phyloP scores from a whole-genome alignment of 2,888 invertebrate genomes.

The Ganaspis brasiliensis region DNA sequence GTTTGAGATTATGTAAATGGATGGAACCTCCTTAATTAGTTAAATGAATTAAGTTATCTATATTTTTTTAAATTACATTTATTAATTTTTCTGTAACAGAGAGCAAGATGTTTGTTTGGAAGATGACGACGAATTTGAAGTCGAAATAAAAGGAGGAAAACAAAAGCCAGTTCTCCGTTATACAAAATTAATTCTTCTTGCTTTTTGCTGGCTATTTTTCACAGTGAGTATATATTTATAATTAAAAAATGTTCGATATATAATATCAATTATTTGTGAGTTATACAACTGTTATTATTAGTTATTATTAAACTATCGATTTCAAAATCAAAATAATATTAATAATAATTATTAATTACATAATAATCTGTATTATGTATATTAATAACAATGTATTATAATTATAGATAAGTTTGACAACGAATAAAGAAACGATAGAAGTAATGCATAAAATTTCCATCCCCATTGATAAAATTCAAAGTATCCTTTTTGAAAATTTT shows the following conservation, averaged over 20 bases:
- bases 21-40: too few species aligned
- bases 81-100: slow-evolving; percentile 4
- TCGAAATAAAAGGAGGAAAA: slow-evolving; percentile 56
- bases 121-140: background rate
- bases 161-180: slow-evolving; percentile 71
- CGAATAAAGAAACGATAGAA: slow-evolving; percentile 86
- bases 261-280: background rate
- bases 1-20: too few species aligned
- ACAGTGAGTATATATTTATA: slow-evolving; percentile 79
- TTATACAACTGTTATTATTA: too few species aligned
- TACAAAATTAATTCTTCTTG: slow-evolving; percentile 83
- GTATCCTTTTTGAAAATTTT: slow-evolving; percentile 76
- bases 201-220: slow-evolving; percentile 86
- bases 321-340: too few species aligned
- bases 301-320: too few species aligned
- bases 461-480: slow-evolving; percentile 81
- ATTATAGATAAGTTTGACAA: slow-evolving; percentile 83
- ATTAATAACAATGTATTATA: slow-evolving; percentile 24
- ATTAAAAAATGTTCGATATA: too few species aligned
- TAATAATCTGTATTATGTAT: too few species aligned
- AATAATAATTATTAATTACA: too few species aligned
- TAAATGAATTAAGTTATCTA: too few species aligned
- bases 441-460: slow-evolving; percentile 85
- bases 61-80: too few species aligned
- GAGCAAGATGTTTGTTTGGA: background rate